phyloP scores from a whole-genome alignment of 1,140 invertebrate species.

The Ylistrum balloti region DNA sequence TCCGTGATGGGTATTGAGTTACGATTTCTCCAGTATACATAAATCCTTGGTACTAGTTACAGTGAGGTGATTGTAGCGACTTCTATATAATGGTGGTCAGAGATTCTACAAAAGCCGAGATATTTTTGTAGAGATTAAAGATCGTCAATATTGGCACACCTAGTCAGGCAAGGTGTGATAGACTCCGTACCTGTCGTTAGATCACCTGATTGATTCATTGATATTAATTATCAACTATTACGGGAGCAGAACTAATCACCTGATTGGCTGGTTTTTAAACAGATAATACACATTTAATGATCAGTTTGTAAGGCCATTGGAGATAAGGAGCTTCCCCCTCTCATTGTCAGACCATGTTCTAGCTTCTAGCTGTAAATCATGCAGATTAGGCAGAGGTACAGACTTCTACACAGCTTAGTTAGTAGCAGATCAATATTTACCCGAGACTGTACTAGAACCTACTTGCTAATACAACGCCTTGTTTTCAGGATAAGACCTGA shows the following conservation, averaged over 20 bases:
- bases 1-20: too few species aligned
- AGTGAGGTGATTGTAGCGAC: too few species aligned
- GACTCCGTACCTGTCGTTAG: neutral
- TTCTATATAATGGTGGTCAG: too few species aligned
- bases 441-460: neutral
- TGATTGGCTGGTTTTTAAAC: conserved; percentile 6
- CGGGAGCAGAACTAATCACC: neutral
- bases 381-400: neutral
- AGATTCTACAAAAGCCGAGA: too few species aligned
- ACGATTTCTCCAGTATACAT: too few species aligned
- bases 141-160: neutral
- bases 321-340: neutral
- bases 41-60: too few species aligned
- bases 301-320: neutral
- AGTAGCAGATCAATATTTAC: neutral
- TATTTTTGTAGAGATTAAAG: neutral
- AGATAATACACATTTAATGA: conserved; percentile 40
- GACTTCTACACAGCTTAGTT: neutral
- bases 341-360: neutral
- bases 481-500: neutral
- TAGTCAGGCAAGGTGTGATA: neutral
- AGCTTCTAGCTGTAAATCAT: neutral
- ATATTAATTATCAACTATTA: neutral
- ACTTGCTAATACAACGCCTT: neutral
- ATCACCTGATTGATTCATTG: neutral